Percentiles rank a stretch among this genome's conserved stretches.
Conservation (phyloP, 2,888 invertebrate species). For the Mermis nigrescens region DNA sequence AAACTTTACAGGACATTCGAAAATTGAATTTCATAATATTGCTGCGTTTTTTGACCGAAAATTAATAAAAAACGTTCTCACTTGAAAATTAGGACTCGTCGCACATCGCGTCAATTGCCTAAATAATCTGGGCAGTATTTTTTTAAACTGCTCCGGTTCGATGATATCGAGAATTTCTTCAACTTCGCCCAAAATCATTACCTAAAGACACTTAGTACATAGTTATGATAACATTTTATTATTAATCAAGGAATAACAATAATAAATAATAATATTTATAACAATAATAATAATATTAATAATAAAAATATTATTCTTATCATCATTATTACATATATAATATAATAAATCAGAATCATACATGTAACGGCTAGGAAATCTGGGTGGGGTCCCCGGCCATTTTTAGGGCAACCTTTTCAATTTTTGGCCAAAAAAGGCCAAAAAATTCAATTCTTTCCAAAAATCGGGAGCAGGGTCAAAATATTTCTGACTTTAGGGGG, state of each 20-base stretch:
- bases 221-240: neutral
- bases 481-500: no score
- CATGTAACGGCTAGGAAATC: no score
- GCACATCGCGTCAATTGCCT: conserved; percentile 96
- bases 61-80: no score
- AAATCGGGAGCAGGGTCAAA: no score
- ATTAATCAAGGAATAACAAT: neutral
- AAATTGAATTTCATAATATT: no score
- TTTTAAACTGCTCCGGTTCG: conserved; percentile 94
- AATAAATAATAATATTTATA: conserved; percentile 5
- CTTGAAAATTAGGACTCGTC: conserved; percentile 98
- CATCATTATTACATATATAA: neutral
- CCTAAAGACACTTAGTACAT: conserved; percentile 40
- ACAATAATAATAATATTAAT: neutral
- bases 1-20: no score
- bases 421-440: no score
- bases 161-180: conserved; percentile 99
- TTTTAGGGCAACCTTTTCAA: no score
- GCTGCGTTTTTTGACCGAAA: no score
- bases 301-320: neutral
- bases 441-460: no score
- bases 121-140: conserved; percentile 92
- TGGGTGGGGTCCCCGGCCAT: no score
- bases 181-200: conserved; percentile 97
- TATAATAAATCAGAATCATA: no score